These are phyloP conservation scores for Conistra vaccinii DNA, from an alignment of 2,888 invertebrate species.

Conservation along the genomic window DNA sequence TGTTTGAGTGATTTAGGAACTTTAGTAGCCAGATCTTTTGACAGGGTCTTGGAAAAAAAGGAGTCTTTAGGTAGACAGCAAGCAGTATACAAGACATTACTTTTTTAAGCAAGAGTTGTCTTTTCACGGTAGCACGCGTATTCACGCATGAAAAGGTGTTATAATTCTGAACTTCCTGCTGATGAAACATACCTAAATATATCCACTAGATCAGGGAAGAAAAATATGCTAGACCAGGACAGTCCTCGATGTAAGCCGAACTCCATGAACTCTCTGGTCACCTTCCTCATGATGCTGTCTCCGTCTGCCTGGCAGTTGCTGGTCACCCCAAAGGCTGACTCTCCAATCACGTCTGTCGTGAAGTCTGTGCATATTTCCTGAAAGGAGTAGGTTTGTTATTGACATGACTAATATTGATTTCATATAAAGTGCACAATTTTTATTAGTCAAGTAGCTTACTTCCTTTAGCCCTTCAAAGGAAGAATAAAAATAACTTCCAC, in stretches of 20 bases:
- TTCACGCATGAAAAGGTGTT: too few relatives aligned
- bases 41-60: too few relatives aligned
- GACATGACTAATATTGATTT: neutral
- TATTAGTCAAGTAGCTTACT: too few relatives aligned
- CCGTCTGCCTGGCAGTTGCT: slow-evolving; percentile 72
- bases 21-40: neutral
- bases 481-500: neutral
- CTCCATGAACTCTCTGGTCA: slow-evolving; percentile 73
- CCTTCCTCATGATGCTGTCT: slow-evolving; percentile 70
- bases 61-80: neutral
- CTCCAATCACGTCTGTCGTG: slow-evolving; percentile 76
- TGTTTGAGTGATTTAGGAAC: neutral
- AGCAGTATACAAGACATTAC: too few relatives aligned
- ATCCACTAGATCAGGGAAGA: slow-evolving; percentile 75
- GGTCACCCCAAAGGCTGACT: slow-evolving; percentile 74
- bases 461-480: neutral
- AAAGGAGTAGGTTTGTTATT: neutral
- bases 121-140: neutral
- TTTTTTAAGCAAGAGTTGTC: too few relatives aligned
- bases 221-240: slow-evolving; percentile 77
- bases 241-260: slow-evolving; percentile 70
- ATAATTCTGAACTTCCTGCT: neutral
- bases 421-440: neutral
- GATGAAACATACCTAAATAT: slow-evolving; percentile 68
- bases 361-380: slow-evolving; percentile 72